phyloP scores from a whole-genome alignment of 2,113 vertebrate genomes.

The Rallus limicola region DNA sequence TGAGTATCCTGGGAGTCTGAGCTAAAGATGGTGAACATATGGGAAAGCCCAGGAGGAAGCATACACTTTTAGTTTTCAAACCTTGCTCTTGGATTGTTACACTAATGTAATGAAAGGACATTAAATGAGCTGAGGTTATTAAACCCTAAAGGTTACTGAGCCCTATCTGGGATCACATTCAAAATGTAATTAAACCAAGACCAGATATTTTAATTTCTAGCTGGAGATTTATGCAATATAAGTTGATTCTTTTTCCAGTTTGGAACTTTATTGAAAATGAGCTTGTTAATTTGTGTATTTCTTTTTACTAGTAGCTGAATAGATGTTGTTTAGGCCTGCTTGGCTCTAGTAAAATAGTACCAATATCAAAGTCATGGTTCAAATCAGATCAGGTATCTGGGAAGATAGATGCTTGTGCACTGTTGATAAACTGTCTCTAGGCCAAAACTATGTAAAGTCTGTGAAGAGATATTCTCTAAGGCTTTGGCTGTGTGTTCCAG shows the following conservation, averaged over 20 bases:
- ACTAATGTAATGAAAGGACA: constrained; percentile 25
- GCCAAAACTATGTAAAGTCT: background rate
- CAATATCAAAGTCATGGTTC: constrained; percentile 34
- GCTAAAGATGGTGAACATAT: constrained; percentile 34
- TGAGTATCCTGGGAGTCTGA: constrained; percentile 7
- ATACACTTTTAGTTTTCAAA: constrained; percentile 16
- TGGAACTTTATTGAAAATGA: constrained; percentile 22
- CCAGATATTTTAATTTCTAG: constrained; percentile 37
- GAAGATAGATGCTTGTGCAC: constrained; percentile 20
- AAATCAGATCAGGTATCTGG: constrained; percentile 59
- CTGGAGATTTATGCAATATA: background rate
- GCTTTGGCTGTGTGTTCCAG: background rate
- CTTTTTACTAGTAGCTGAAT: constrained; percentile 62
- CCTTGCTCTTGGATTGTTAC: background rate
- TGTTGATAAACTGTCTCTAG: constrained; percentile 57
- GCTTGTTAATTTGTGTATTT: constrained; percentile 51
- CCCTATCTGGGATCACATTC: constrained; percentile 7
- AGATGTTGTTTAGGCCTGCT: constrained; percentile 46
- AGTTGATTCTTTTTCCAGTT: background rate
- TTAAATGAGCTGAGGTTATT: constrained; percentile 47
- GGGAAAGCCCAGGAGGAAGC: constrained; percentile 7
- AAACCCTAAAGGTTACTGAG: constrained; percentile 39
- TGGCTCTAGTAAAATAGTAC: constrained; percentile 58
- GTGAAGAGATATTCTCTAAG: background rate
- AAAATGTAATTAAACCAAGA: constrained; percentile 48